Percentiles rank a stretch among this genome's conserved stretches.
Conservation (phyloP, 2,888 invertebrate species). For the Mimas tiliae region DNA sequence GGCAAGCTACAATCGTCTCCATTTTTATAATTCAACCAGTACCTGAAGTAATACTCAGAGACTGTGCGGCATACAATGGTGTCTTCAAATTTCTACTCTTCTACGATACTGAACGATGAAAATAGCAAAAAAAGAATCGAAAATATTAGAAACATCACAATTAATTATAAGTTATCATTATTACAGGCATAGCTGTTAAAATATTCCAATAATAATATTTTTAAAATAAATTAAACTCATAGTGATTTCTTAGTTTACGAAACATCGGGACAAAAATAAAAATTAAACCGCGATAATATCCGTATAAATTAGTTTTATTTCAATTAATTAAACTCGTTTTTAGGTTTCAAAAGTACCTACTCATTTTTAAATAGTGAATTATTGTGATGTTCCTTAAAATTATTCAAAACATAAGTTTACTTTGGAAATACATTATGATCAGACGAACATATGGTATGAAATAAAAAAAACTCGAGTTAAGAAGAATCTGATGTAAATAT, state of each 20-base stretch:
- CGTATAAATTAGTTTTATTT: too few species aligned
- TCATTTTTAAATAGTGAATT: too few species aligned
- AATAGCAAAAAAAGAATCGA: slow-evolving; percentile 40
- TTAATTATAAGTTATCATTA: background rate
- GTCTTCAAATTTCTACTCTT: slow-evolving; percentile 64
- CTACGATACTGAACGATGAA: slow-evolving; percentile 47
- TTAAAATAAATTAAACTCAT: too few species aligned
- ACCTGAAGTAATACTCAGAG: slow-evolving; percentile 99
- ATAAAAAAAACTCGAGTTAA: background rate
- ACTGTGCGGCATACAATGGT: slow-evolving; percentile 80
- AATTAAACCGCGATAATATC: too few species aligned
- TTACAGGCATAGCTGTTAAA: background rate
- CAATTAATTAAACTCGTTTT: too few species aligned
- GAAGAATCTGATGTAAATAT: background rate
- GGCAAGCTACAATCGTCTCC: slow-evolving; percentile 49
- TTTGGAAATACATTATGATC: background rate
- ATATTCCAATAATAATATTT: too few species aligned
- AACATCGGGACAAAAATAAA: too few species aligned
- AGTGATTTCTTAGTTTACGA: too few species aligned
- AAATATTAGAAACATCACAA: slow-evolving; percentile 31
- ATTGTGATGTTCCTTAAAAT: background rate
- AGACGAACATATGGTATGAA: too few species aligned
- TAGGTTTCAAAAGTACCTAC: too few species aligned
- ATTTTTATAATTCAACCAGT: slow-evolving; percentile 88
- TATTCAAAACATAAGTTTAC: background rate